phyloP scores from a whole-genome alignment of 2,888 invertebrate species.

The Ditylenchus weischeri region DNA sequence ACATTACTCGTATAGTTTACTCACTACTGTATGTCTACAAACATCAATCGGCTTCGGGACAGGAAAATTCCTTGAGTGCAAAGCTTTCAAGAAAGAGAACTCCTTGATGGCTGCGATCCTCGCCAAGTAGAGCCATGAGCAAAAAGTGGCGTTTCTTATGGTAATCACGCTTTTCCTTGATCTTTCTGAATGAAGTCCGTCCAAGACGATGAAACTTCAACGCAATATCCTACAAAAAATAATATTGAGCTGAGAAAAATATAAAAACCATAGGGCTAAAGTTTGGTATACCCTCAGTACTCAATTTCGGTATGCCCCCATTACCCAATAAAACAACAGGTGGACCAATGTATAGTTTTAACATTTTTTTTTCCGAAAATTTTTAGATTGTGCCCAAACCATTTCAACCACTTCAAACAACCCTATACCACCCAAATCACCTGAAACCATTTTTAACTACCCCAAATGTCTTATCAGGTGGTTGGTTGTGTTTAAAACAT shows the following conservation, averaged over 20 bases:
- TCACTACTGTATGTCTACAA: conserved; percentile 80
- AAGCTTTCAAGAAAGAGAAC: conserved; percentile 87
- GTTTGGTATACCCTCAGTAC: too few species aligned
- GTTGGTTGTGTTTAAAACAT: too few species aligned
- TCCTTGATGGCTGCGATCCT: conserved; percentile 93
- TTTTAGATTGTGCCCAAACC: too few species aligned
- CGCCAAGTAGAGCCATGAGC: conserved; percentile 93
- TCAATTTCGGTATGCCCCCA: too few species aligned
- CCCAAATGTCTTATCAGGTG: too few species aligned
- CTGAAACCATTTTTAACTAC: too few species aligned
- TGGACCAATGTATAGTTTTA: too few species aligned
- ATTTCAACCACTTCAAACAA: too few species aligned
- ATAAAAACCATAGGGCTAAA: too few species aligned
- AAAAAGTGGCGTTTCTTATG: conserved; percentile 79
- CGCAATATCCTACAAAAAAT: conserved; percentile 71
- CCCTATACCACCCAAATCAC: too few species aligned
- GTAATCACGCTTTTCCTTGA: conserved; percentile 93
- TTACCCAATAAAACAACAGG: too few species aligned
- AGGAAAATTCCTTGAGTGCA: conserved; percentile 83
- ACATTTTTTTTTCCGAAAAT: too few species aligned
- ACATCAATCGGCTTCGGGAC: conserved; percentile 91
- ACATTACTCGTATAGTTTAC: conserved; percentile 82
- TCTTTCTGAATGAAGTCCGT: conserved; percentile 88
- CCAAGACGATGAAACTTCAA: conserved; percentile 80
- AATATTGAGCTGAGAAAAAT: not conserved